These are phyloP conservation scores for Stylophora pistillata DNA, from an alignment of 64 coral and sea anemone species.

Conservation along the genomic window DNA sequence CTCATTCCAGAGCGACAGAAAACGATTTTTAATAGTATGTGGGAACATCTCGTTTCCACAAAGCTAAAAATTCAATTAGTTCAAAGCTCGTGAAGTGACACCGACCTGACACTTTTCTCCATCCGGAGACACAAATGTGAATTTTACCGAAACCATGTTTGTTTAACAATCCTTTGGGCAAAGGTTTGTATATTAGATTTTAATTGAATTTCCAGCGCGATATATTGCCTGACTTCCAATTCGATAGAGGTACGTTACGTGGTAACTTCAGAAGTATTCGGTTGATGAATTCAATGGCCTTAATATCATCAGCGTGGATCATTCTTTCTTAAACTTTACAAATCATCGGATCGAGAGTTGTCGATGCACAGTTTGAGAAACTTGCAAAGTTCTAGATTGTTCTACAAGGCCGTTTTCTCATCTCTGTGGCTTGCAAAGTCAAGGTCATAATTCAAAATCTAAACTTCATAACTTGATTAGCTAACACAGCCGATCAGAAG, in stretches of 20 bases:
- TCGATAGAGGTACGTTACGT: not conserved
- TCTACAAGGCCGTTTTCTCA: too few species aligned
- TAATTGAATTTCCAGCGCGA: not conserved
- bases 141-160: slow-evolving; percentile 22
- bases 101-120: not conserved
- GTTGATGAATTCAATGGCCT: too few species aligned
- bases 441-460: too few species aligned
- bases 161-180: not conserved
- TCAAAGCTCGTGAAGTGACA: not conserved
- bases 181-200: not conserved
- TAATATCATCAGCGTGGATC: too few species aligned
- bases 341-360: too few species aligned
- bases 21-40: not conserved
- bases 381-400: too few species aligned
- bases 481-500: too few species aligned
- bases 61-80: not conserved
- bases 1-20: not conserved
- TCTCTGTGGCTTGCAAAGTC: too few species aligned
- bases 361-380: too few species aligned
- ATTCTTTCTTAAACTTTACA: too few species aligned
- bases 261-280: not conserved
- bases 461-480: too few species aligned
- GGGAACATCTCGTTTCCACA: not conserved
- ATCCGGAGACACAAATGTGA: not conserved
- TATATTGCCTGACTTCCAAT: not conserved